phyloP scores from a whole-genome alignment of 2,888 invertebrate genomes.

The Ernsta delagoae region DNA sequence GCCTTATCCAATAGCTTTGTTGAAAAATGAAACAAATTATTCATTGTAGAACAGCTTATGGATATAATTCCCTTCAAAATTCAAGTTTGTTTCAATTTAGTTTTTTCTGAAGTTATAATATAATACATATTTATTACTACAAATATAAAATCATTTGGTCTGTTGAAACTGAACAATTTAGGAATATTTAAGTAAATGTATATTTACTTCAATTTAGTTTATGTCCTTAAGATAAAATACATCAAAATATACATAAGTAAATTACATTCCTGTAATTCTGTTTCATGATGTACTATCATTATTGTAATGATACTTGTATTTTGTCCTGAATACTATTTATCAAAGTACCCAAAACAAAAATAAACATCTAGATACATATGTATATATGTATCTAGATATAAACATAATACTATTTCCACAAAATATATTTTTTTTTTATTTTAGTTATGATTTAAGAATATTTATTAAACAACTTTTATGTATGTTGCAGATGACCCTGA shows the following conservation, averaged over 20 bases:
- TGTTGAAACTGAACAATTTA: not conserved
- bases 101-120: not conserved
- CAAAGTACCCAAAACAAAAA: too few relatives aligned
- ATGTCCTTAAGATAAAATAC: not conserved
- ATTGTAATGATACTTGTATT: too few relatives aligned
- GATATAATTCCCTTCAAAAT: not conserved
- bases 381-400: too few relatives aligned
- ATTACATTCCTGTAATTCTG: not conserved
- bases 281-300: not conserved
- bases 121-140: not conserved
- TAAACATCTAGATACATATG: too few relatives aligned
- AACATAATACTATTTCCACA: not conserved
- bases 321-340: too few relatives aligned
- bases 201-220: not conserved
- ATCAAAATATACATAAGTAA: too few relatives aligned
- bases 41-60: not conserved
- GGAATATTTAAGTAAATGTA: not conserved
- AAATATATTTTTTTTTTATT: too few relatives aligned
- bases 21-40: not conserved
- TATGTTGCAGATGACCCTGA: slow-evolving; percentile 44
- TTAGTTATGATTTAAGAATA: too few relatives aligned
- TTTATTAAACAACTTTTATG: not conserved
- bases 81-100: not conserved
- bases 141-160: not conserved
- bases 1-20: not conserved